These are phyloP conservation scores for Parasteatoda lunata DNA, from an alignment of 2,888 invertebrate genomes.

Conservation along the genomic window DNA sequence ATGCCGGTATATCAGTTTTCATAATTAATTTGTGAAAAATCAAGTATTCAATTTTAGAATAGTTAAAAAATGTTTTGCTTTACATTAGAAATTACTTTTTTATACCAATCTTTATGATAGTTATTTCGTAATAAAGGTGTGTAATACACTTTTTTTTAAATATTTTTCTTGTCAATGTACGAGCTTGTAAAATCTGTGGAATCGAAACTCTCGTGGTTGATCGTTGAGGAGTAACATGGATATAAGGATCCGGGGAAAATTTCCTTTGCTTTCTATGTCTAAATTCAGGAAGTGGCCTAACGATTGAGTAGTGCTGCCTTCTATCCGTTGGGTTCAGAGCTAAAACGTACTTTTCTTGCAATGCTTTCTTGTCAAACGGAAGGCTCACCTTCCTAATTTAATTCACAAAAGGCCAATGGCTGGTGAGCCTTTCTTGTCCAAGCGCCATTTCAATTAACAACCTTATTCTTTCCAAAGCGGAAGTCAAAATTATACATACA, in stretches of 20 bases:
- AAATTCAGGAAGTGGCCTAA: background rate
- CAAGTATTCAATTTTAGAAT: too few species aligned
- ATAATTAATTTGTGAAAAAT: too few species aligned
- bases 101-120: too few species aligned
- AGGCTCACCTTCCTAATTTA: background rate
- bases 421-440: background rate
- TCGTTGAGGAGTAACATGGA: background rate
- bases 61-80: too few species aligned
- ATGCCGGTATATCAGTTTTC: too few species aligned
- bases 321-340: background rate
- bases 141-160: background rate
- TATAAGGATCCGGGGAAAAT: background rate
- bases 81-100: too few species aligned
- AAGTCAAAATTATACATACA: too few species aligned
- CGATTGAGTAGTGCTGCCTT: background rate
- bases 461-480: background rate
- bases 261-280: background rate
- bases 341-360: background rate
- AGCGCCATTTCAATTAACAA: background rate
- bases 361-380: background rate
- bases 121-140: too few species aligned
- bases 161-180: background rate
- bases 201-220: background rate
- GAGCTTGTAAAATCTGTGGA: background rate
- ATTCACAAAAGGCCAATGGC: background rate